Conservation (phyloP, 1,140 invertebrate genomes). For the Sinonovacula constricta region DNA sequence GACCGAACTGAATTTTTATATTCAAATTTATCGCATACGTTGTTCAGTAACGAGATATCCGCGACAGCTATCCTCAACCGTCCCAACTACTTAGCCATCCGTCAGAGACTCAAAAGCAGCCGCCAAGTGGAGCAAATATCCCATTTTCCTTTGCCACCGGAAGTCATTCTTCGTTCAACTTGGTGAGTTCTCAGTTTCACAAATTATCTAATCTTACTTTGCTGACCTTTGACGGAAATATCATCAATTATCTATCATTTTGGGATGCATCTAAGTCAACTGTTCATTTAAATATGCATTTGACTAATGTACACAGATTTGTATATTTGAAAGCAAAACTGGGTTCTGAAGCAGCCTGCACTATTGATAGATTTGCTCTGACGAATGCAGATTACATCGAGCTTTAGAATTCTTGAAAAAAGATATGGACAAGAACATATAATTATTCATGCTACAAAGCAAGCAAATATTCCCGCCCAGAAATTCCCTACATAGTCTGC, state of each 20-base stretch:
- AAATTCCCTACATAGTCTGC: not conserved
- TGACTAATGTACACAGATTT: constrained; percentile 41
- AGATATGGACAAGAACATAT: constrained; percentile 39
- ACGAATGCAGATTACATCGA: constrained; percentile 36
- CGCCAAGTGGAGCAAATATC: no score
- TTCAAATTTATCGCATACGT: no score
- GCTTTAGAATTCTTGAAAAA: no score
- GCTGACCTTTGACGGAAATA: constrained; percentile 34
- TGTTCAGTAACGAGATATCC: no score
- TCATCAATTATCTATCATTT: constrained; percentile 40
- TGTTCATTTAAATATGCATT: constrained; percentile 20
- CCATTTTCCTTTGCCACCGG: no score
- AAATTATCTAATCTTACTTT: constrained; percentile 38
- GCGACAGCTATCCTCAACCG: no score
- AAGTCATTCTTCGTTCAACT: no score
- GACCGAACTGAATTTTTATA: no score
- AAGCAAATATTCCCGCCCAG: constrained; percentile 18
- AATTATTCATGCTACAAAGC: constrained; percentile 34
- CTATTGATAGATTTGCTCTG: constrained; percentile 20
- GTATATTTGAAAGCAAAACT: constrained; percentile 35
- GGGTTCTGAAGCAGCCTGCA: constrained; percentile 5
- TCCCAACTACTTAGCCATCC: no score
- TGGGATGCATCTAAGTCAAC: constrained; percentile 35
- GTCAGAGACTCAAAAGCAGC: no score
- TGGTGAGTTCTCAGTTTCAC: no score